A percentile compares a stretch with the other conserved stretches of the same genome.
phyloP scores from a whole-genome alignment of 1,140 invertebrate genomes.

The Pseudomyrmex flavicornis region DNA sequence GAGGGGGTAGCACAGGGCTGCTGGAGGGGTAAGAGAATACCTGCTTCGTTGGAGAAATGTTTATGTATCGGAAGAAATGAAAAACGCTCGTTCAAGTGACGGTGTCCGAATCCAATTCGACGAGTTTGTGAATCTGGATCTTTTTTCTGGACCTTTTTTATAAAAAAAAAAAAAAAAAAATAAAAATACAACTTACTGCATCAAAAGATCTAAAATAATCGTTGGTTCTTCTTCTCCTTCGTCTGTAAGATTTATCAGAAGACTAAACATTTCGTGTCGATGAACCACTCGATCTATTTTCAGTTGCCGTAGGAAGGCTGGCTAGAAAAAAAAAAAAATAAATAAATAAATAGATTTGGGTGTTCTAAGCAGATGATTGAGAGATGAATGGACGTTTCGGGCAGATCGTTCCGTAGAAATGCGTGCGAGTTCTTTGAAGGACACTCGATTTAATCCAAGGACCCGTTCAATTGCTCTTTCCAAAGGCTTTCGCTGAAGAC shows the following conservation, averaged over 20 bases:
- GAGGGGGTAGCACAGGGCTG: constrained; percentile 29
- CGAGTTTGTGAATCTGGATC: not conserved
- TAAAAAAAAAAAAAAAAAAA: not conserved
- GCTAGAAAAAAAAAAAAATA: no score
- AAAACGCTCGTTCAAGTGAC: constrained; percentile 52
- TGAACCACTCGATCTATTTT: not conserved
- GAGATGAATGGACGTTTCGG: constrained; percentile 3
- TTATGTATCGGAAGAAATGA: constrained; percentile 78
- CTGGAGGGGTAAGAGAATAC: constrained; percentile 56
- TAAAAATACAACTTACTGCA: no score
- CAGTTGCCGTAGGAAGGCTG: not conserved
- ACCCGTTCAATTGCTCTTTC: not conserved
- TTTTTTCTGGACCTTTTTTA: not conserved
- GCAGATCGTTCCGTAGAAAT: not conserved
- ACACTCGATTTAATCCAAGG: constrained; percentile 14
- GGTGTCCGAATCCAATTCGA: not conserved
- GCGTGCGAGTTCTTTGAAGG: not conserved
- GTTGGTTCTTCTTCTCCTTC: no score
- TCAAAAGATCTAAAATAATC: no score
- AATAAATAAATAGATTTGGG: no score
- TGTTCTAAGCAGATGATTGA: not conserved
- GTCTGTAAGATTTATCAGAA: no score
- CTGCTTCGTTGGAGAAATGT: constrained; percentile 71
- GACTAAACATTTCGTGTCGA: no score
- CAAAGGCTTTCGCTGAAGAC: not conserved